Evolutionary conservation across 2,888 invertebrate species (phyloP).

Genomic region (Gastracanthus pulcherrimus): DNA sequence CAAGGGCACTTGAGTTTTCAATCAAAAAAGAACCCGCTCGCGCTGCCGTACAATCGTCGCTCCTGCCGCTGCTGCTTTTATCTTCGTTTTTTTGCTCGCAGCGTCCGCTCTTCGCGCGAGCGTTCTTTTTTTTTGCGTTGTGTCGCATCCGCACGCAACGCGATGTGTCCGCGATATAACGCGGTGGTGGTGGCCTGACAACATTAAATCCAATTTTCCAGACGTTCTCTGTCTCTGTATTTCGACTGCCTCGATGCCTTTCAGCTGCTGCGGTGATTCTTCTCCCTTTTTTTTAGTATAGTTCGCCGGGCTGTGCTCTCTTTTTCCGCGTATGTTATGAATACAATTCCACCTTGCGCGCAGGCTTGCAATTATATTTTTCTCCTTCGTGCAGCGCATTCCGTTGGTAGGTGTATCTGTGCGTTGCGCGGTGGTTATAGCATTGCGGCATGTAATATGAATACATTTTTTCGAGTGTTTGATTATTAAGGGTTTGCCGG

Average conservation of each 20-base stretch:
- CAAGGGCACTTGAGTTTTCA: conserved; percentile 72
- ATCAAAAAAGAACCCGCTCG: conserved; percentile 66
- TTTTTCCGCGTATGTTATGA: conserved; percentile 33
- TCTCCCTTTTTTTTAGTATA: conserved; percentile 5
- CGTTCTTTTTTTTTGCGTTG: not conserved
- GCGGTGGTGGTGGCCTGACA: conserved; percentile 55
- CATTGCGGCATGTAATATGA: conserved; percentile 21
- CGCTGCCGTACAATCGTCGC: conserved; percentile 52
- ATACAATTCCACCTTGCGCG: conserved; percentile 45
- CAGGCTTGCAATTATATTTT: conserved; percentile 46
- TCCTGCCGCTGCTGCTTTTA: conserved; percentile 40
- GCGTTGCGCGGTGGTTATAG: not conserved
- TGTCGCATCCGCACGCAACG: conserved; percentile 9
- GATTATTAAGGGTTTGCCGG: conserved; percentile 29
- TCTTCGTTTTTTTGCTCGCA: conserved; percentile 24
- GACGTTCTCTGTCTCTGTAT: conserved; percentile 54
- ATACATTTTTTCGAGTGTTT: conserved; percentile 45
- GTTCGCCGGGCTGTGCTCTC: not conserved
- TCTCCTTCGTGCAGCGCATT: conserved; percentile 31
- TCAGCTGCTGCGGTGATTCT: conserved; percentile 11
- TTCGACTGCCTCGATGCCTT: conserved; percentile 50
- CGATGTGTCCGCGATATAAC: conserved; percentile 27
- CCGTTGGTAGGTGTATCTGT: too few relatives aligned
- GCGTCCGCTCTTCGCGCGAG: not conserved
- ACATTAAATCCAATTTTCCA: conserved; percentile 68